Percentiles rank a stretch among this genome's conserved stretches.
These are phyloP conservation scores for Cyanoderma ruficeps DNA, from an alignment of 2,113 vertebrate genomes.

Conservation along the genomic window DNA sequence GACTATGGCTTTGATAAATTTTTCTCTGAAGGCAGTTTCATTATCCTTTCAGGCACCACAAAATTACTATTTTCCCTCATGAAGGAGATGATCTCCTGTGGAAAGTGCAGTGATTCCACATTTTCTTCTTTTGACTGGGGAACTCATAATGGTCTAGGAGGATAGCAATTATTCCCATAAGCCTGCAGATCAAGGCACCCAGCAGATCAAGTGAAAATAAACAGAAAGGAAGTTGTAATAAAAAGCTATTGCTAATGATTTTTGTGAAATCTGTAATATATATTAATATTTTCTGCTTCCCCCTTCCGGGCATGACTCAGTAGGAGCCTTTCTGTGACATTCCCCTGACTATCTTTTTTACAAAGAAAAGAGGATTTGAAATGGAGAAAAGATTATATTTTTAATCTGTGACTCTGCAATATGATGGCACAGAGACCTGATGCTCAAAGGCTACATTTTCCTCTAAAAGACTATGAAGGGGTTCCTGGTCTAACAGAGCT, in stretches of 20 bases:
- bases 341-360: neutral
- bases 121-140: slow-evolving; percentile 26
- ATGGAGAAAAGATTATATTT: slow-evolving; percentile 35
- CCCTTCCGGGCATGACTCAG: neutral
- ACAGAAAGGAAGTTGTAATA: slow-evolving; percentile 47
- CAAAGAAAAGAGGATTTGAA: slow-evolving; percentile 48
- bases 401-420: slow-evolving; percentile 40
- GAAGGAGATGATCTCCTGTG: neutral
- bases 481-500: slow-evolving; percentile 24
- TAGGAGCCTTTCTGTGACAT: slow-evolving; percentile 4
- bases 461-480: slow-evolving; percentile 22
- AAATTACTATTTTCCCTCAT: slow-evolving; percentile 13
- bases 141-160: slow-evolving; percentile 55
- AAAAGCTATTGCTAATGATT: slow-evolving; percentile 50
- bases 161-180: slow-evolving; percentile 44
- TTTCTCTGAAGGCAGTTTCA: slow-evolving; percentile 34
- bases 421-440: neutral
- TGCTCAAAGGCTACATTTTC: slow-evolving; percentile 26
- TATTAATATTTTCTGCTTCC: slow-evolving; percentile 28
- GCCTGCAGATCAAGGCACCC: slow-evolving; percentile 30
- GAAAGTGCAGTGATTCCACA: neutral
- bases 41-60: slow-evolving; percentile 22
- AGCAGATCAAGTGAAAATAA: slow-evolving; percentile 52
- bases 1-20: slow-evolving; percentile 5
- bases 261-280: slow-evolving; percentile 8